Base-by-base conservation (phyloP, 1,140 invertebrate species). In the Aporrectodea caliginosa region DNA sequence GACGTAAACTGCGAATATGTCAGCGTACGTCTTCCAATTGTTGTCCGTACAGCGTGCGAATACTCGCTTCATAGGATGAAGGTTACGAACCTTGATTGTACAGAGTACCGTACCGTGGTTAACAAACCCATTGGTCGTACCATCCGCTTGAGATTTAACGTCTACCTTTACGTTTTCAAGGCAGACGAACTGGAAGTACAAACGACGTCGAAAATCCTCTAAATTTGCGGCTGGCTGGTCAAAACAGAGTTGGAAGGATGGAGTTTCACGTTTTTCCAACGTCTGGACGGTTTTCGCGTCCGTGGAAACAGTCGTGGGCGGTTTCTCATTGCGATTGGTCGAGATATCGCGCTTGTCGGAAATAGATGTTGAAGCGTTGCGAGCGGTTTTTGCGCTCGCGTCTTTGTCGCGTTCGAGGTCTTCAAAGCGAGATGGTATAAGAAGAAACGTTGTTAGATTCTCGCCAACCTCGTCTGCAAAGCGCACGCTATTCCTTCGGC, bases 61-160 rank as follows among this genome's bases (percentile, higher is more conserved):
- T n/a, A 72, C 71, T 6, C 71, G 71, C 27, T 72, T 72, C 6
- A 29, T n/a, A 12, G 27, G 27, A 32, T 72, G 27, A 6, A 72
- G 6, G 71, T 72, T 72, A 14, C 31, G 27, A 6, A 72, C 71
- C 71, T 72, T 72, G 71, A 72, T 27, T 27, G 71, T 72, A 32
- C 71, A 72, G 2, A 2, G 27, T 27, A 72, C 71, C 27, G 31
- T 32, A 72, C 31, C 31, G 71, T 72, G 71, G 27, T 72, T n/a
- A 14, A 32, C 31, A 22, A 58, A 6, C 6, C 43, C 43, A 6
- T 58, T 22, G 6, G 43, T 12, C 6, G 43, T 58, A 58, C 43
- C 43, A 22, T 58, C n/a, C n/a, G n/a, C n/a, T n/a, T n/a, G n/a
- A n/a, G n/a, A n/a, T n/a, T n/a, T n/a, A n/a, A n/a, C 6, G 71